Conservation (phyloP, 2,113 vertebrate species). For the Megaptera novaeangliae region DNA sequence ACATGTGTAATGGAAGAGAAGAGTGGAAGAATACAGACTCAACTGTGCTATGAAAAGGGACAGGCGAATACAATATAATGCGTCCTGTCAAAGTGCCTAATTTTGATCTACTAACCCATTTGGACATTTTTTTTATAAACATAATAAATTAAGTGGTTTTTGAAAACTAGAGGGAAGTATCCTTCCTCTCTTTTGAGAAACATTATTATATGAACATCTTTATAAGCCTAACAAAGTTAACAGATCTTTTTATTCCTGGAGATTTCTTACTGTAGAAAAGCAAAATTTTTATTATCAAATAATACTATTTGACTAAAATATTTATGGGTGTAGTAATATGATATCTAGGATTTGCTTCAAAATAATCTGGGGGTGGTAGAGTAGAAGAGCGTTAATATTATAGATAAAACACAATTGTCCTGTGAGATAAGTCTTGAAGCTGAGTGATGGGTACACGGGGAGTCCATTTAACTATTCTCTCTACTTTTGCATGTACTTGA, state of each 20-base stretch:
- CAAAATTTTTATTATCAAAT: background rate
- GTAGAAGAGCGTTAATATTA: background rate
- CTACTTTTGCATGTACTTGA: background rate
- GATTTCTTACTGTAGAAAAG: background rate
- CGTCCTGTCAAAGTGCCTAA: background rate
- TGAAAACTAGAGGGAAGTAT: background rate
- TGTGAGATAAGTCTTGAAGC: background rate
- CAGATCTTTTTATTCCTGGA: background rate
- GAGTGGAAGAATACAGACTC: background rate
- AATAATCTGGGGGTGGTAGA: background rate
- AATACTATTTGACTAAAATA: constrained; percentile 1
- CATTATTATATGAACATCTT: background rate
- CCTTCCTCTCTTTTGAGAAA: background rate
- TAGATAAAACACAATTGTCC: background rate
- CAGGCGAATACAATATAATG: background rate
- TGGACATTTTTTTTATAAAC: background rate
- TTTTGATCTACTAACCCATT: background rate
- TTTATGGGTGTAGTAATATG: background rate
- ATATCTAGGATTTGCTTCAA: background rate
- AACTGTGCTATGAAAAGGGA: background rate
- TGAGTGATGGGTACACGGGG: background rate
- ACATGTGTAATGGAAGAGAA: background rate
- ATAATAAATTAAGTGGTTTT: background rate
- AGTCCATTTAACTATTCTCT: background rate
- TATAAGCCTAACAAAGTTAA: background rate